Evolutionary conservation across 1,140 invertebrate species (phyloP), one percentile per base, ranked within the genome.

Genomic region (Calycopis cecrops): DNA sequence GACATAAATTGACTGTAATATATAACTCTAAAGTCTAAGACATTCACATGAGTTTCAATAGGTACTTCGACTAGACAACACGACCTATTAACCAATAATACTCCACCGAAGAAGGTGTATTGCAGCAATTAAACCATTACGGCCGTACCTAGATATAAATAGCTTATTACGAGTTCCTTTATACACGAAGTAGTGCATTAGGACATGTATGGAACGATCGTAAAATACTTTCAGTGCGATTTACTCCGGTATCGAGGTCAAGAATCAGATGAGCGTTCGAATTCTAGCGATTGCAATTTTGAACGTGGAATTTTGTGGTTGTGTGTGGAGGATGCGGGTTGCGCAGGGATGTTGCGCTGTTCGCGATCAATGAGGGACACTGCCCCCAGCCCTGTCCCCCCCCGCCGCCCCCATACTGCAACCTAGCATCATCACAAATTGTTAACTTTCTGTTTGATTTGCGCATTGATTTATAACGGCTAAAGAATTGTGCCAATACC

Each of bases 311-410:
- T 71, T 74, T 71, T 62, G 71, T 78, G 71, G 71, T 76, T 69
- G 69, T 56, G 65, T 62, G 72, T 60, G 61, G 66, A 67, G 71
- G 63, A 60, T 67, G 73, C 68, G 71, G 73, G 75, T 54, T 66
- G 65, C 58, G 71, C 67, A 71, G 76, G 75, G 76, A 73, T 74
- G 74, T 71, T 76, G 74, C 72, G 72, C 73, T 63, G 67, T 62
- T 63, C 63, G 62, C 76, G 80, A 82, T 82, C 80, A 80, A 84
- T 84, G 80, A 81, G 75, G 69, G 65, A 62, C 64, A 65, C 69
- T 67, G 60, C 67, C 69, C 63, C 61, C 62, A 48, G 33, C 65
- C 71, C 59, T 52, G 60, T 57, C 35, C 60, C 60, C 54, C 69
- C 28, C 63, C 44, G 65, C 28, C 63, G 35, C 63, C 53, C 51